Conservation (phyloP, 2,113 vertebrate genomes). For the Vombatus ursinus region DNA sequence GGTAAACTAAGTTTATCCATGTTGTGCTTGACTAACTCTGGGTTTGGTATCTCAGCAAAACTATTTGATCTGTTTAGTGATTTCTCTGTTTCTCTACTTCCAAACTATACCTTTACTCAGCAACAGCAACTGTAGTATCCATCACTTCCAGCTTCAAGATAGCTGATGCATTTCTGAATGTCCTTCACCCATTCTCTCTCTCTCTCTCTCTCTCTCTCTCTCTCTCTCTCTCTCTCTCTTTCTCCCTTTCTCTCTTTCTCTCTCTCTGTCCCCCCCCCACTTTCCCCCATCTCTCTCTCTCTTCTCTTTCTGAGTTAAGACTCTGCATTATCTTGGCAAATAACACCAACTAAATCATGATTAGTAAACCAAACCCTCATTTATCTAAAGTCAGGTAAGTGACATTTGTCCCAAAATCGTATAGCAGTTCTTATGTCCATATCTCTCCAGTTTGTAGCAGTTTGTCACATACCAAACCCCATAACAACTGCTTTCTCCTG, state of each 20-base stretch:
- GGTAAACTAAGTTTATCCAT: background rate
- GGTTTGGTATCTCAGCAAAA: background rate
- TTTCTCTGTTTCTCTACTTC: background rate
- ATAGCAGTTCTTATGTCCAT: background rate
- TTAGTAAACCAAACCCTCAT: background rate
- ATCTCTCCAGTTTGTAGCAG: background rate
- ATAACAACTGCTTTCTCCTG: background rate
- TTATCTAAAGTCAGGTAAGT: background rate
- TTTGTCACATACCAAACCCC: background rate
- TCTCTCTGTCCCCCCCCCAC: rapidly evolving
- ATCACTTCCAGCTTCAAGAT: background rate
- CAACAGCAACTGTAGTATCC: background rate
- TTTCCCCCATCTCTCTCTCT: background rate
- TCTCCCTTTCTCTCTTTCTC: too few relatives aligned
- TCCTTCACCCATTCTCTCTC: background rate
- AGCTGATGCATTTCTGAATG: background rate
- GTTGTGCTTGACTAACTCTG: background rate
- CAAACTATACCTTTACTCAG: background rate
- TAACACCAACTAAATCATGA: background rate
- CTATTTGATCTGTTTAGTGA: background rate
- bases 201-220: too few relatives aligned
- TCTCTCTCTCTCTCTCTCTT: too few relatives aligned
- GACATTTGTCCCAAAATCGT: background rate
- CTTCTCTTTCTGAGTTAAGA: background rate
- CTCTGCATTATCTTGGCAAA: background rate